phyloP scores from a whole-genome alignment of 2,113 vertebrate genomes.

The Nestor notabilis region DNA sequence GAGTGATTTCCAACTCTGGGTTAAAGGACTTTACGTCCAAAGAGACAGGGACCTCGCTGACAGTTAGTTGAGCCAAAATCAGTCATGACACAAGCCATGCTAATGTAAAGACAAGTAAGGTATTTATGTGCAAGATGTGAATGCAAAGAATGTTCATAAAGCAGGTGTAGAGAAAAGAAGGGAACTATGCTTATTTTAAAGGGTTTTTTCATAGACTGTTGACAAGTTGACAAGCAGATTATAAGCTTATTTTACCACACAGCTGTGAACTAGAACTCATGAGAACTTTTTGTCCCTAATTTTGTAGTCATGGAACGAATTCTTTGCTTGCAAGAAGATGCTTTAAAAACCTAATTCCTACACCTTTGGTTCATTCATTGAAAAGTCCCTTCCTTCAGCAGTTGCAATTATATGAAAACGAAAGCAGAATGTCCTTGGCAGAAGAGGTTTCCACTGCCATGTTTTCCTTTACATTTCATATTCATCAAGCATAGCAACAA shows the following conservation, averaged over 20 bases:
- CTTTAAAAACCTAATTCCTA: background rate
- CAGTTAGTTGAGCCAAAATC: background rate
- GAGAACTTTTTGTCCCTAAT: constrained; percentile 7
- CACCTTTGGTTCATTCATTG: background rate
- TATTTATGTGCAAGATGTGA: background rate
- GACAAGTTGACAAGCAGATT: constrained; percentile 26
- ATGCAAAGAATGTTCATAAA: background rate
- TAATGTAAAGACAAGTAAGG: background rate
- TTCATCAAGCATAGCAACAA: background rate
- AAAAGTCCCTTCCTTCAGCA: background rate
- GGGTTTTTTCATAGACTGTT: background rate
- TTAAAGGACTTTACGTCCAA: background rate
- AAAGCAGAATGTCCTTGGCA: background rate
- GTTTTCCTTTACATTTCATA: background rate
- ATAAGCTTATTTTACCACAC: background rate
- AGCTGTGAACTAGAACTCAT: background rate
- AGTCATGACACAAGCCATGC: background rate
- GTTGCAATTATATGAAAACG: background rate
- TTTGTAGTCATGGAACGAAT: background rate
- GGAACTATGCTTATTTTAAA: background rate
- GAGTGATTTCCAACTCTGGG: background rate
- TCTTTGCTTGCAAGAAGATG: background rate
- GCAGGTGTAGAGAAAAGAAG: constrained; percentile 5
- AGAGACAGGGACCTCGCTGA: background rate
- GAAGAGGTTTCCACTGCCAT: background rate